A percentile compares a stretch with the other conserved stretches of the same genome.
Evolutionary conservation across 1,140 invertebrate genomes (phyloP).

Genomic region (Drosophila micromelanica): DNA sequence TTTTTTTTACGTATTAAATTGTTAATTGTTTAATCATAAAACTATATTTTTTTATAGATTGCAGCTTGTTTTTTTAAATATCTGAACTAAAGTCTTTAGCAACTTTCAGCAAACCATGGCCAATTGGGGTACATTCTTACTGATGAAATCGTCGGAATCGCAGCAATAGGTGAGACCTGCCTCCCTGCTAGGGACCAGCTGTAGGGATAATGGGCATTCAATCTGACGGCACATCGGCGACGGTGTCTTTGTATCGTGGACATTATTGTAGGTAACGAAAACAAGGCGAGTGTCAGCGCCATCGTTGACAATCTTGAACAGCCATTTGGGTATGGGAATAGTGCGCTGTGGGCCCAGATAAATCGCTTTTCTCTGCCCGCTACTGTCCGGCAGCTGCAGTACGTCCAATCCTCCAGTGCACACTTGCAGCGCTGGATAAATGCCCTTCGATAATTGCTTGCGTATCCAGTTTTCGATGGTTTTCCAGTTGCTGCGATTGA

Average conservation of each 20-base stretch:
- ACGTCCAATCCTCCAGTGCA: slow-evolving; percentile 46
- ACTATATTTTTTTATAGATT: not conserved
- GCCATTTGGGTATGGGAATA: slow-evolving; percentile 44
- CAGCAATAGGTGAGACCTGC: slow-evolving; percentile 39
- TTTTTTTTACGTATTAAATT: no score
- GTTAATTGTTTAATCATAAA: no score
- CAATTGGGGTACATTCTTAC: slow-evolving; percentile 13
- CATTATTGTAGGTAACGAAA: slow-evolving; percentile 41
- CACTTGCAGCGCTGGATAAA: slow-evolving; percentile 14
- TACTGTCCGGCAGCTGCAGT: slow-evolving; percentile 10
- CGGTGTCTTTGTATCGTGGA: not conserved
- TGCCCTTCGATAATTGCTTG: not conserved
- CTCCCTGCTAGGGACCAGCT: not conserved
- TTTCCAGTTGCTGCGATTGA: slow-evolving; percentile 61
- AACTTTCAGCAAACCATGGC: slow-evolving; percentile 19
- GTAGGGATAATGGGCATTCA: not conserved
- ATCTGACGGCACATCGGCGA: slow-evolving; percentile 5
- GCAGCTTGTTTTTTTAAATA: not conserved
- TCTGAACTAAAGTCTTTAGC: not conserved
- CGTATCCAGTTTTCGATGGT: slow-evolving; percentile 40
- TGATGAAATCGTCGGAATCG: slow-evolving; percentile 22
- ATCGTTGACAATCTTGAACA: slow-evolving; percentile 44
- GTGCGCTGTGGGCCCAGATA: slow-evolving; percentile 6
- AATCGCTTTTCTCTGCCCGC: not conserved
- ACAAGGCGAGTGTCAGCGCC: slow-evolving; percentile 1